Percentiles rank a stretch among this genome's conserved stretches.
phyloP scores from a whole-genome alignment of 1,140 invertebrate species.

The Centruroides vittatus region DNA sequence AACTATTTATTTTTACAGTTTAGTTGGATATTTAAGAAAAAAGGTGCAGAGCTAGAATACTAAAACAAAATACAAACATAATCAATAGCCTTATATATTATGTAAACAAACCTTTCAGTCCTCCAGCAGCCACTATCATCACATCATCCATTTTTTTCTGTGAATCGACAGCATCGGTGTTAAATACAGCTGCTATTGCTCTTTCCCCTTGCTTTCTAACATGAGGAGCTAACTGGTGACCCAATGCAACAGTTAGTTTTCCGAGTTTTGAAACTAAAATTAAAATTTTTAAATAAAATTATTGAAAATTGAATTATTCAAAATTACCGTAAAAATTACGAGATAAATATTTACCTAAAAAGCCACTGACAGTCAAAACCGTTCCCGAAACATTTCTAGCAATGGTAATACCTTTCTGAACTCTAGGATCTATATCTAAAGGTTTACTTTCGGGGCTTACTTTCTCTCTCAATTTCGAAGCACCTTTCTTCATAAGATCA shows the following conservation, averaged over 20 bases:
- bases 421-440: constrained; percentile 29
- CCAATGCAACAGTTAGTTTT: constrained; percentile 43
- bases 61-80: no score
- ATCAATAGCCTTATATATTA: no score
- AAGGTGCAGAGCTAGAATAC: no score
- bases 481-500: constrained; percentile 40
- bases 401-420: constrained; percentile 42
- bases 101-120: constrained; percentile 36
- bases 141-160: constrained; percentile 42
- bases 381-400: constrained; percentile 44
- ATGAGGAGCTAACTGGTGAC: constrained; percentile 46
- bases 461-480: constrained; percentile 42
- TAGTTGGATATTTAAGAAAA: no score
- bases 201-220: constrained; percentile 44
- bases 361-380: constrained; percentile 45
- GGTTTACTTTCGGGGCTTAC: constrained; percentile 34
- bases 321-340: not conserved
- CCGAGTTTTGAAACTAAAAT: constrained; percentile 42
- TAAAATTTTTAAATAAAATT: not conserved
- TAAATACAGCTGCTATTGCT: constrained; percentile 38
- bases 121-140: constrained; percentile 48
- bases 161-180: constrained; percentile 36
- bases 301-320: not conserved
- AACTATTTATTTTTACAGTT: no score
- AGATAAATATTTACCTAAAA: constrained; percentile 3